Conservation (phyloP, 1,140 invertebrate genomes). For the Papilio glaucus region DNA sequence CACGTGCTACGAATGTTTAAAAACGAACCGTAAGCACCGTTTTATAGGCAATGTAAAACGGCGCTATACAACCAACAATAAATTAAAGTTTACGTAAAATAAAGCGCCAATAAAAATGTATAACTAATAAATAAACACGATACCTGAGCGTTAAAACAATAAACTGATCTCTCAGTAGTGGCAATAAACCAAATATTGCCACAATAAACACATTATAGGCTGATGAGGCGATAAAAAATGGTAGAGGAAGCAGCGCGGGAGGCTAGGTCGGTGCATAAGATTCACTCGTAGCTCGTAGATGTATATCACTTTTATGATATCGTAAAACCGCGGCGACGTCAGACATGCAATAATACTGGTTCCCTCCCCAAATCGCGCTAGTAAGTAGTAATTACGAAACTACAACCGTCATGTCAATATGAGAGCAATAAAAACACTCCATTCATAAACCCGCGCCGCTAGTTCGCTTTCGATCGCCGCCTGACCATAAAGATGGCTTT, state of each 20-base stretch:
- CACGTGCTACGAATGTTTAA: constrained; percentile 82
- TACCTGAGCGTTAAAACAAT: constrained; percentile 81
- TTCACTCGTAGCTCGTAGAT: constrained; percentile 56
- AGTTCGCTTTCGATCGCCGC: constrained; percentile 76
- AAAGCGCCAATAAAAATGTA: constrained; percentile 83
- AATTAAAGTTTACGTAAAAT: constrained; percentile 83
- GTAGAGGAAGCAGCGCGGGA: constrained; percentile 47
- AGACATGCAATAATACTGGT: constrained; percentile 73
- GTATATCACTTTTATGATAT: constrained; percentile 80
- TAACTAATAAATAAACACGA: constrained; percentile 83
- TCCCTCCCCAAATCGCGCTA: constrained; percentile 72
- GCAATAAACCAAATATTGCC: constrained; percentile 82
- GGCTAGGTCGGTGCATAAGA: constrained; percentile 55
- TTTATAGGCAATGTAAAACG: constrained; percentile 83
- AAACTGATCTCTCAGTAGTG: constrained; percentile 78
- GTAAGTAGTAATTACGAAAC: constrained; percentile 74
- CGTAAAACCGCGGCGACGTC: constrained; percentile 73
- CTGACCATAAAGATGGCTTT: constrained; percentile 79
- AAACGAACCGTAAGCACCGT: constrained; percentile 78
- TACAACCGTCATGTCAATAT: constrained; percentile 72
- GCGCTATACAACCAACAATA: constrained; percentile 79
- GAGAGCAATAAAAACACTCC: constrained; percentile 76
- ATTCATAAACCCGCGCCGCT: constrained; percentile 72
- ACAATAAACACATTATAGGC: constrained; percentile 80
- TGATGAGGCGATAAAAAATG: constrained; percentile 78